Evolutionary conservation across 2,113 vertebrate species (phyloP), one percentile per base, ranked within the genome.

Genomic region (Microtus montanus): DNA sequence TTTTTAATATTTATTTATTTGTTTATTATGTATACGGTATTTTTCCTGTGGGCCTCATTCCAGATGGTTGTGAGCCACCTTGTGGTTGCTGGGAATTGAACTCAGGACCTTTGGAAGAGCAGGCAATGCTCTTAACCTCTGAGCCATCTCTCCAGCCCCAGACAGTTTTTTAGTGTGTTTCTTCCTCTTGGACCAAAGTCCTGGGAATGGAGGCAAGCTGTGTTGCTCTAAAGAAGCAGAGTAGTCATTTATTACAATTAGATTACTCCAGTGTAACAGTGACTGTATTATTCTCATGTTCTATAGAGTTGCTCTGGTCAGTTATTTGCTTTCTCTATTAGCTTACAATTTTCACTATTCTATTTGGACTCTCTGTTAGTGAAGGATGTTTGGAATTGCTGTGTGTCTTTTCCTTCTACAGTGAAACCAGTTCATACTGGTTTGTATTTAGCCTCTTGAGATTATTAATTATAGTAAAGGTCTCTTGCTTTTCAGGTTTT

Each of bases 241-340:
- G 7, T 44, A 77, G 7, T 22, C 54, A 10, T 38, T 87, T 92
- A 54, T 41, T 91, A 58, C 52, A 49, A 22, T 41, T 79, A 20
- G 74, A 64, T 80, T 19, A 58, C 71, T 71, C 92, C 78, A 70
- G 77, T 10, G 33, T 15, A 58, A 58, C 10, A 52, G n/a, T 24
- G n/a, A 68, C 3, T 66, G 1, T 84, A 22, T 54, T 58, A 89
- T 74, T 84, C 38, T 91, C 47, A 22, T 33, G 35, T 84, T 71
- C 73, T 92, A 71, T 71, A 61, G 64, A 77, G 70, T 52, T 87
- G 35, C 82, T 82, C 41, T 64, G 20, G 20, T 80, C 28, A 41
- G 44, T 75, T 74, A n/a, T n/a, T 89, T 96, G 63, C 66, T 93
- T 94, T 90, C 71, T 88, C 44, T 82, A 2, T 74, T 91, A 54